Evolutionary conservation across 2,113 vertebrate species (phyloP), one percentile per base, ranked within the genome.

Genomic region (Murina feae): DNA sequence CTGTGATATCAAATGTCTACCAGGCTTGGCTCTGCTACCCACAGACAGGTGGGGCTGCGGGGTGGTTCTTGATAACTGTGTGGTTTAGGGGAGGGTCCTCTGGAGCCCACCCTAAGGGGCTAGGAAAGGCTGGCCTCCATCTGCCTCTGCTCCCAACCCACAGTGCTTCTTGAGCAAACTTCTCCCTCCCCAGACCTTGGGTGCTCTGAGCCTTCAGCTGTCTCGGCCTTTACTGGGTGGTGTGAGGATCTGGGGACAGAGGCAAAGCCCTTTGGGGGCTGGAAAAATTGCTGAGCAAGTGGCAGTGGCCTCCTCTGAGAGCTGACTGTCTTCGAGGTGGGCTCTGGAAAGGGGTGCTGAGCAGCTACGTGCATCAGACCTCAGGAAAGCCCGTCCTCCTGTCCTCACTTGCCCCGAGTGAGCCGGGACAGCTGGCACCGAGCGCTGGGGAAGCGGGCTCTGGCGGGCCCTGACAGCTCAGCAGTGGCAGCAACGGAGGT

Each of bases 331-430:
- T 92, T 92, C 86, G 44, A 74, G 95, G 84, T 91, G 84, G 90
- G 76, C 78, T 93, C 76, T 87, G 53, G 72, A 82, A 68, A 53
- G 21, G 23, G 63, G 30, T 30, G 28, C 51, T 68, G 72, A 81
- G 55, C 60, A 69, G 90, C 72, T 74, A 42, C 1, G 25, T 80
- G 82, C 35, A 35, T 74, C 95, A 88, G 78, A 55, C 47, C 88
- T 90, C 65, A 85, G 81, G 21, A 42, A 74, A 92, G 60, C 78
- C 74, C 0, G n/a, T 90, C 76, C 32, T 93, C 79, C 72, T 97
- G 97, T 96, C 97, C 97, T 96, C 90, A 93, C 92, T 93, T 96
- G 96, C 97, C 96, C 96, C 2, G 39, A 90, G 68, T 23, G 76
- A 93, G 93, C 94, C 0, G 2, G 74, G 76, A 80, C 79, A 93